phyloP scores from a whole-genome alignment of 2,888 invertebrate genomes.

The Agrotis puta region DNA sequence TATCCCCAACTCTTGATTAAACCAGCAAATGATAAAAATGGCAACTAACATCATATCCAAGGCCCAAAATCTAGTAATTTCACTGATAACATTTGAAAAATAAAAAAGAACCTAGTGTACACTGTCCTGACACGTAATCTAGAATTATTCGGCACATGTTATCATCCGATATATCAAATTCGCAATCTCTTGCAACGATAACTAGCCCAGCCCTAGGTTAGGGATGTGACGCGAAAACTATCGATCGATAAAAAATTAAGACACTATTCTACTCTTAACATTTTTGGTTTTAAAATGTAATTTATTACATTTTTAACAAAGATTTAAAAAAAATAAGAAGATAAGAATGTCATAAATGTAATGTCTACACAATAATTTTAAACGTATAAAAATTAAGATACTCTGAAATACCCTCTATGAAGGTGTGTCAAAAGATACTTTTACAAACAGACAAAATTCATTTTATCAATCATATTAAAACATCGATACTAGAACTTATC shows the following conservation, averaged over 20 bases:
- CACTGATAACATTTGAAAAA: conserved; percentile 52
- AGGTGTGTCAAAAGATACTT: neutral
- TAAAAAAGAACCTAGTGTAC: conserved; percentile 50
- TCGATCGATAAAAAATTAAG: conserved; percentile 40
- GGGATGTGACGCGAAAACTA: conserved; percentile 71
- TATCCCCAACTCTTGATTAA: conserved; percentile 45
- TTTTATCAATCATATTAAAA: conserved; percentile 14
- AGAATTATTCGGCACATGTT: conserved; percentile 84
- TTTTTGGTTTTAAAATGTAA: neutral
- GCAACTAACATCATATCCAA: conserved; percentile 37
- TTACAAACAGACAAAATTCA: neutral
- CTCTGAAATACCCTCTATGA: neutral
- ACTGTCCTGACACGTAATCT: conserved; percentile 63
- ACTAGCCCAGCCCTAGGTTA: conserved; percentile 85
- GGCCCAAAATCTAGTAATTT: conserved; percentile 48
- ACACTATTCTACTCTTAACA: neutral
- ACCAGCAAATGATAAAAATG: conserved; percentile 35
- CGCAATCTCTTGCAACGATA: conserved; percentile 87
- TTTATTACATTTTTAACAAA: too few relatives aligned
- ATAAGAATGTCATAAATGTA: too few relatives aligned
- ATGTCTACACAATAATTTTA: too few relatives aligned
- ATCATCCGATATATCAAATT: conserved; percentile 82
- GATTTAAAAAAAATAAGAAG: too few relatives aligned
- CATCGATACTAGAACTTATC: conserved; percentile 59
- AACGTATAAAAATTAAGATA: too few relatives aligned